Evolutionary conservation across 2,797 vertebrate genomes (phyloP), one percentile per base, ranked within the genome.

Genomic region (Enteromius unitaeniatus): DNA sequence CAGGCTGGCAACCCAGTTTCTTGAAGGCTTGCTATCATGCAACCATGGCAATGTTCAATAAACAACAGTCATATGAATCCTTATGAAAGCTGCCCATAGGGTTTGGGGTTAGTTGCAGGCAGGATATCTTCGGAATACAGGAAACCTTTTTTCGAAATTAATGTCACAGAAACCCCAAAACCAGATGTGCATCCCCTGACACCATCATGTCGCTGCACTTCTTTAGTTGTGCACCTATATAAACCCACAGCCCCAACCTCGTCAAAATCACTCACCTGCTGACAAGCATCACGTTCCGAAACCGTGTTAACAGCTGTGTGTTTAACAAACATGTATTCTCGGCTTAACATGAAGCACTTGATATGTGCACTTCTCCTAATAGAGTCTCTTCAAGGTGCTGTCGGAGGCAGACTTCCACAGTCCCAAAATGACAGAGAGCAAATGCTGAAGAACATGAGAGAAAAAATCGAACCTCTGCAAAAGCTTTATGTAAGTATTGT

Each of bases 151-250:
- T 79, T 72, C 65, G 82, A 70, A 45, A 78, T 58, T 64, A n/a
- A 86, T 84, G 65, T 87, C 87, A 87, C 87, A 88, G 83, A 88
- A 90, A 87, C 87, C 88, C 74, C 86, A 84, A 91, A 88, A 89
- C 77, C 88, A 87, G 67, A 88, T 82, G 55, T 14, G 72, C 83
- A 84, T 87, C 79, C 70, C 85, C 79, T 83, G 51, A 26, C 58
- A 77, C 78, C 73, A 60, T 82, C 78, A 45, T 31, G 64, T 42
- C 31, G 74, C 31, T 76, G 84, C 47, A 49, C 67, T 64, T 79
- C 70, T 82, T 88, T 87, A 87, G 78, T 64, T 64, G 60, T 64
- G 60, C 26, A 31, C 14, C 26, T 64, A 64, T 64, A 64, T 64
- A 64, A 64, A 64, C 60, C 88, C 82, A 68, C 82, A 62, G 78